Evolutionary conservation across 1,140 invertebrate species (phyloP).

Genomic region (Macrocentrus cingulum): DNA sequence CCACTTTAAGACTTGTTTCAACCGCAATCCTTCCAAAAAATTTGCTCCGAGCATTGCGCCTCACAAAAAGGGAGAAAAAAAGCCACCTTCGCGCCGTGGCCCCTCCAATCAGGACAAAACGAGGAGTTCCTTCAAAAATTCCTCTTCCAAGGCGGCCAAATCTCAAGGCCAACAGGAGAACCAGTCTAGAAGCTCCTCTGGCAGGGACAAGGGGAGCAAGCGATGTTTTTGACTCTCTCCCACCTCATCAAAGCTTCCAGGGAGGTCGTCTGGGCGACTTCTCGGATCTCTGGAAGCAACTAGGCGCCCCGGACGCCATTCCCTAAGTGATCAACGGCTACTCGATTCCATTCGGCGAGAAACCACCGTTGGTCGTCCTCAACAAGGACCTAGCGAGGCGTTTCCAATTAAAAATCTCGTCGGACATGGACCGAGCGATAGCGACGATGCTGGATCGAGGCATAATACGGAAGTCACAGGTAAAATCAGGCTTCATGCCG

Average conservation of each 20-base stretch:
- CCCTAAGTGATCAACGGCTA: background rate
- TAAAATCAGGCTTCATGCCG: slow-evolving; percentile 38
- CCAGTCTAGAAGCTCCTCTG: too few species aligned
- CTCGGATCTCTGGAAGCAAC: background rate
- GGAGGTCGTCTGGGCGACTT: background rate
- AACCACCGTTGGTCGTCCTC: background rate
- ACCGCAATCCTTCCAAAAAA: too few species aligned
- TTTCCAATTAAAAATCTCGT: slow-evolving; percentile 24
- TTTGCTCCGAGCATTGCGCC: too few species aligned
- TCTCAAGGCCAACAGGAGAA: too few species aligned
- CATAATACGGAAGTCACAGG: slow-evolving; percentile 26
- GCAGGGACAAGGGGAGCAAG: too few species aligned
- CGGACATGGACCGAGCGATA: slow-evolving; percentile 34
- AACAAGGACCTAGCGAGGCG: background rate
- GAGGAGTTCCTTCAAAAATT: too few species aligned
- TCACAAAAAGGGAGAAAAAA: too few species aligned
- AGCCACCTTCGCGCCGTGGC: too few species aligned
- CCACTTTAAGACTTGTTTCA: too few species aligned
- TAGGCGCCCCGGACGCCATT: background rate
- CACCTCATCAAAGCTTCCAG: background rate
- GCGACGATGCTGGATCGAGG: slow-evolving; percentile 19
- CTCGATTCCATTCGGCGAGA: background rate
- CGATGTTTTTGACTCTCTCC: too few species aligned
- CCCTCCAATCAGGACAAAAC: too few species aligned
- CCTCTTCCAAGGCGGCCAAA: too few species aligned